Conservation (phyloP, 2,113 vertebrate species). For the Bos taurus region DNA sequence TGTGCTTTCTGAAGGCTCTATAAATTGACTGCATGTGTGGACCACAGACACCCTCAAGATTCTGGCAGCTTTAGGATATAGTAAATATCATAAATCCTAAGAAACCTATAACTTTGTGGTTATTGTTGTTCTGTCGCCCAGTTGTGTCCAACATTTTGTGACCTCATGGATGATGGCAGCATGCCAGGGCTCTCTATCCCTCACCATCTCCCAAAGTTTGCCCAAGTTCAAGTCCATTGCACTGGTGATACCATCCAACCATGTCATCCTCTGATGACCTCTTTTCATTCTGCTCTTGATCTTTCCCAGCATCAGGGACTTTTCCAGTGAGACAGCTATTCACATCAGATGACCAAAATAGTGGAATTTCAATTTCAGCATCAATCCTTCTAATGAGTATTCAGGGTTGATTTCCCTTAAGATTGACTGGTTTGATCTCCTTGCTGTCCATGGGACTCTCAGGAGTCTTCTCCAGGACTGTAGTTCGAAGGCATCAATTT, state of each 20-base stretch:
- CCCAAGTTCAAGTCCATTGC: not conserved
- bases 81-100: constrained; percentile 19
- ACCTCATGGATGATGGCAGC: not conserved
- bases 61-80: not conserved
- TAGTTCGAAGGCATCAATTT: not conserved
- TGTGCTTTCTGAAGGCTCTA: not conserved
- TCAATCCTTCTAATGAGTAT: not conserved
- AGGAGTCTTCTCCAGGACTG: not conserved
- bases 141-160: not conserved
- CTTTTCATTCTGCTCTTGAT: not conserved
- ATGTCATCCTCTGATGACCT: not conserved
- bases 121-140: not conserved
- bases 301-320: not conserved
- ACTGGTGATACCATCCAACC: not conserved
- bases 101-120: not conserved
- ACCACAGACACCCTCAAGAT: not conserved
- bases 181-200: not conserved
- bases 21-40: not conserved
- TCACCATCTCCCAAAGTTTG: not conserved
- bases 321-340: not conserved
- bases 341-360: not conserved
- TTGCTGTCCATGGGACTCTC: not conserved
- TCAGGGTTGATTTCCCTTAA: not conserved
- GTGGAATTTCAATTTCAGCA: not conserved
- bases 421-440: not conserved